Conservation (phyloP, 2,113 vertebrate species). For the Trochalopteron elliotii region DNA sequence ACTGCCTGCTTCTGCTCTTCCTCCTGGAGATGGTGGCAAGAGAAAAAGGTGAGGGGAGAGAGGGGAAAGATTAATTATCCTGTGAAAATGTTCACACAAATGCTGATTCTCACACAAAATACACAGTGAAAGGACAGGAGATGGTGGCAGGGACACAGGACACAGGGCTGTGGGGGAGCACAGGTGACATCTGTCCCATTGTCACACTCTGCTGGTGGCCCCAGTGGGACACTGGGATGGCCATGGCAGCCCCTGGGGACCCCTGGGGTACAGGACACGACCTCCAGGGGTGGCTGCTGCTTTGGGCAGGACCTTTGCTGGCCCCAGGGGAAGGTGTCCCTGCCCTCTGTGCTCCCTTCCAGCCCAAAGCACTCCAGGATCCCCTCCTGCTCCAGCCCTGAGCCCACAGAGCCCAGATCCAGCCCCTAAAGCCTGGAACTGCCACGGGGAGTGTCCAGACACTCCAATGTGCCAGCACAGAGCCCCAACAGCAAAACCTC, state of each 20-base stretch:
- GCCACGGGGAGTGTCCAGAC: neutral
- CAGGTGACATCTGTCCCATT: neutral
- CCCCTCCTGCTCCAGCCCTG: neutral
- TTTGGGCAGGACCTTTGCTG: rapidly evolving
- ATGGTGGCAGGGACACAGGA: neutral
- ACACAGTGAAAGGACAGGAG: neutral
- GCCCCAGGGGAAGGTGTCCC: neutral
- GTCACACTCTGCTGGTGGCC: no score
- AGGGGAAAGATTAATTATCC: slow-evolving; percentile 54
- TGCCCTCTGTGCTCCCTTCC: neutral
- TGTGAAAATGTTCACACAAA: neutral
- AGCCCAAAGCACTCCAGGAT: rapidly evolving
- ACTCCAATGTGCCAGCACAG: neutral
- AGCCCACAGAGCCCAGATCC: neutral
- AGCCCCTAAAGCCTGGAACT: neutral
- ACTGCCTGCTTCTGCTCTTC: slow-evolving; percentile 97
- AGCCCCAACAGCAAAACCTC: neutral
- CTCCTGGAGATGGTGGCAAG: slow-evolving; percentile 79
- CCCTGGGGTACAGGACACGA: rapidly evolving
- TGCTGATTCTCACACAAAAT: neutral
- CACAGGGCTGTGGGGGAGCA: neutral
- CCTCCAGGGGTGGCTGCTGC: rapidly evolving
- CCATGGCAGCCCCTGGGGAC: rapidly evolving
- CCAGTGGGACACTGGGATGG: neutral
- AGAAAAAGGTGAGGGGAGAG: slow-evolving; percentile 50